Base-by-base conservation (phyloP, 2,888 invertebrate species). In the Lampropteryx suffumata region DNA sequence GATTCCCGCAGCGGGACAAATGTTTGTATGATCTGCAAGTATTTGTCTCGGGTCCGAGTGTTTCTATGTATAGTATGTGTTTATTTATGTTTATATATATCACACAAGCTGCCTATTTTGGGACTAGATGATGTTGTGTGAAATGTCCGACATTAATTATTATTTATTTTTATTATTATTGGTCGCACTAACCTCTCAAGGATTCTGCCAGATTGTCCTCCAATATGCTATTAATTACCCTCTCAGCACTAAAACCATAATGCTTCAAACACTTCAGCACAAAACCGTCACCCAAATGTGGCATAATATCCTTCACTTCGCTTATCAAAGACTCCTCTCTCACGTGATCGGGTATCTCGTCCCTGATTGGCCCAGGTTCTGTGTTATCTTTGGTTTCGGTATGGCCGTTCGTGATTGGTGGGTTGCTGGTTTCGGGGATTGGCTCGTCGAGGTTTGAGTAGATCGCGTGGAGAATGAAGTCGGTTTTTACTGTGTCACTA, bases 181-280 rank as follows among this genome's bases (percentile, higher is more conserved):
- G 9, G 14, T 2, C 14, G 8, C 4, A 37, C 43, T 43, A 9
- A 88, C 88, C 78, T 77, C 68, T 76, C 44, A 90, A 69, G n/a
- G 74, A 57, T 17, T 77, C 73, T 4, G 77, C 87, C 45, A 91
- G 69, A 61, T 91, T 93, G 61, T 94, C 93, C 79, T 98, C 98
- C 39, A 98, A 81, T 51, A 98, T 89, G 36, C 95, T 95, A 73
- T 96, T 94, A 51, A 98, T 94, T 2, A 97, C 96, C 62, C 92
- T 91, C 61, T 94, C 95, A 0, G 94, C 90, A 63, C 94, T 92
- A 76, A 93, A 95, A 12, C 95, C 93, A 68, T 95, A 97, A 68
- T 95, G 92, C 64, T 95, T 91, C 44, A 98, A 84, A 64, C 97
- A 95, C 70, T 92, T 92, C 80, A 96, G 82, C 26, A 94, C 91